phyloP scores from a whole-genome alignment of 2,113 vertebrate species.

The Mixornis gularis region DNA sequence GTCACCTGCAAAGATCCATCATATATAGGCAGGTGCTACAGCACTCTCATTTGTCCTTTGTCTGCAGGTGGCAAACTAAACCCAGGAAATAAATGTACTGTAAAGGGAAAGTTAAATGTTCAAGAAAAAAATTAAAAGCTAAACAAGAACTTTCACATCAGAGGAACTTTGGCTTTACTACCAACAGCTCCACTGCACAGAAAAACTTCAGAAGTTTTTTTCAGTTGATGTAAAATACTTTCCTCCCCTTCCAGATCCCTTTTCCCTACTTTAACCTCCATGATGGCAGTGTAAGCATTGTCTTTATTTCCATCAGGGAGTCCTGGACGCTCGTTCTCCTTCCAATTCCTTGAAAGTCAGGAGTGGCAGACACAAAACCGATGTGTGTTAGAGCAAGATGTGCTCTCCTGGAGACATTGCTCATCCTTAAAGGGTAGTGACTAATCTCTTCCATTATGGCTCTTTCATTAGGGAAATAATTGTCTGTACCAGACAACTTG shows the following conservation, averaged over 20 bases:
- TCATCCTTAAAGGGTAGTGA: neutral
- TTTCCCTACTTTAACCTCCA: neutral
- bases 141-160: neutral
- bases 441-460: neutral
- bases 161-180: neutral
- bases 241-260: neutral
- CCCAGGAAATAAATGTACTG: conserved; percentile 2
- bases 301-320: neutral
- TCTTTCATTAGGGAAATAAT: neutral
- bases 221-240: neutral
- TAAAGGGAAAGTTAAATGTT: neutral
- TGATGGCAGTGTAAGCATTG: neutral
- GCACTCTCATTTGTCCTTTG: conserved; percentile 11
- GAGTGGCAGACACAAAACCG: neutral
- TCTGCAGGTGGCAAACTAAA: conserved; percentile 63
- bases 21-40: neutral
- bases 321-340: neutral
- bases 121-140: neutral
- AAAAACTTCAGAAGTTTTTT: neutral
- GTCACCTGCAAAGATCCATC: conserved; percentile 2
- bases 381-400: neutral
- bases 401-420: neutral
- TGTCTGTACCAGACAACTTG: neutral
- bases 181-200: neutral
- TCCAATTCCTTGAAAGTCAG: neutral